Base-by-base conservation (phyloP, 1,140 invertebrate species). In the Medauroidea extradentata region DNA sequence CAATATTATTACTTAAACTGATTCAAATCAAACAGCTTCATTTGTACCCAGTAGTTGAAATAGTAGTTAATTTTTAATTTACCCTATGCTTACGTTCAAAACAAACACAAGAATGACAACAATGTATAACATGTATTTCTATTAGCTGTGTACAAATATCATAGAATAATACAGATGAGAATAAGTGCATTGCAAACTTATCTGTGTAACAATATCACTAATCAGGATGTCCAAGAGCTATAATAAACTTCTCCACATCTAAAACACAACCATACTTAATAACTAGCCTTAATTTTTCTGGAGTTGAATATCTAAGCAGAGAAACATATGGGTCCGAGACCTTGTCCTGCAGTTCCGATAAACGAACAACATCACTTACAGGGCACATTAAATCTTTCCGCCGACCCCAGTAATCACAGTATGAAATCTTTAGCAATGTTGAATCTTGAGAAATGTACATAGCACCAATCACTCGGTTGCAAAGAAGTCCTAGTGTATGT, bases 401-500 rank as follows among this genome's bases (percentile, higher is more conserved):
- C 59, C 69, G 74, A 13, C 83, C 83, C 79, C 78, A 83, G 63
- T 76, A 82, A 63, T 80, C 69, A 3, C 80, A 58, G 63, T 77
- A 79, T 3, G 82, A 79, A 60, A 85, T 71, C 71, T 80, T 81
- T 5, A 83, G 61, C 24, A 64, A 67, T 46, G 76, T 64, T 14
- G 75, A 69, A 56, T 81, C 74, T 49, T 79, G 65, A 65, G 76
- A 79, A 2, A 79, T 68, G 61, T 83, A 85, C 54, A 85, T 67
- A 57, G 78, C 74, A 34, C 82, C 83, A 63, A 85, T 75, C 3
- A 76, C 63, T 64, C 82, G 79, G 21, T 72, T 72, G 57, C 76
- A 75, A 39, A 78, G 66, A 29, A 68, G 57, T 57, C 74, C 78
- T 44, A 71, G 53, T n/a, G 14, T 2, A 44, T 70, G 65, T 3